A percentile compares a stretch with the other conserved stretches of the same genome.
Conservation (phyloP, 1,140 invertebrate genomes). For the Drosophila funebris region DNA sequence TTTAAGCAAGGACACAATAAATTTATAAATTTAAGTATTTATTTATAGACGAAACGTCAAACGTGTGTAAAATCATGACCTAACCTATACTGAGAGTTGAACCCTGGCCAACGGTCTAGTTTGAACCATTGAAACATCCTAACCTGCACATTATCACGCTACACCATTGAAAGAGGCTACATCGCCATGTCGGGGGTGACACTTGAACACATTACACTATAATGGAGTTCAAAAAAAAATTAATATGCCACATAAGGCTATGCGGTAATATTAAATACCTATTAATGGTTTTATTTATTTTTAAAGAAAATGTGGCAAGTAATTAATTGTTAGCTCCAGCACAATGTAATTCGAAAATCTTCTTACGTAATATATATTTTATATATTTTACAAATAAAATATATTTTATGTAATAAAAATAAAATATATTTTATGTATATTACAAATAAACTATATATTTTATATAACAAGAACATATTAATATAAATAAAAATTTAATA, state of each 20-base stretch:
- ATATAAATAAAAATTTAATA: too few relatives aligned
- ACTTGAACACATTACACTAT: conserved; percentile 30
- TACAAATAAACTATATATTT: too few relatives aligned
- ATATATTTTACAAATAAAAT: too few relatives aligned
- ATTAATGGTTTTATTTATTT: background rate
- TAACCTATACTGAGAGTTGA: conserved; percentile 49
- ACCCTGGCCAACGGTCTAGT: conserved; percentile 40
- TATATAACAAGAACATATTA: too few relatives aligned
- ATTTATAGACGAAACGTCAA: background rate
- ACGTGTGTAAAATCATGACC: background rate
- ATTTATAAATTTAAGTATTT: background rate
- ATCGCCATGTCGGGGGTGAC: background rate
- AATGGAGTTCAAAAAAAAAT: conserved; percentile 49
- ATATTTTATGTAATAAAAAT: too few relatives aligned
- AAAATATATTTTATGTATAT: too few relatives aligned
- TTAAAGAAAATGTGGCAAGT: background rate
- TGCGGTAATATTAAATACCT: background rate
- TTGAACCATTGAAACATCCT: background rate
- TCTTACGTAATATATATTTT: too few relatives aligned
- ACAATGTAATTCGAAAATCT: background rate
- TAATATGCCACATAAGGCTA: background rate
- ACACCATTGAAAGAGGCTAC: conserved; percentile 48
- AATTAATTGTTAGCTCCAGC: too few relatives aligned
- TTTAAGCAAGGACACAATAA: background rate
- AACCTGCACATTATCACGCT: conserved; percentile 31